phyloP scores from a whole-genome alignment of 1,140 invertebrate genomes.

The Anoplolepis gracilipes region DNA sequence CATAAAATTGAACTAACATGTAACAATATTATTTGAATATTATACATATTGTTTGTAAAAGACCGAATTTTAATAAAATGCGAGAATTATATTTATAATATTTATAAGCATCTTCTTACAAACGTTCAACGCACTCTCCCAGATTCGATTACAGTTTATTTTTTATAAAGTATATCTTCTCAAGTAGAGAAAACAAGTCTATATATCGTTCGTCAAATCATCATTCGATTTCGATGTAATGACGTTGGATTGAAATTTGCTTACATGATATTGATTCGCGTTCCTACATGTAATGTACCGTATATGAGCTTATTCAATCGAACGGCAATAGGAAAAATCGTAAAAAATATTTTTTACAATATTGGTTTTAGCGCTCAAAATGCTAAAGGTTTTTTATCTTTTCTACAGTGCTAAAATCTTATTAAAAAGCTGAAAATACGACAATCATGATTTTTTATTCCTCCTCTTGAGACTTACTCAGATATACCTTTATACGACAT shows the following conservation, averaged over 20 bases:
- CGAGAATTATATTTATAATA: background rate
- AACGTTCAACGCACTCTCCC: too few species aligned
- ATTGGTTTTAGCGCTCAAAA: too few species aligned
- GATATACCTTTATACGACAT: too few species aligned
- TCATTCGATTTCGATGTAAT: background rate
- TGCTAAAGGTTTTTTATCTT: too few species aligned
- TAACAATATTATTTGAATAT: constrained; percentile 1
- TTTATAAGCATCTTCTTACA: background rate
- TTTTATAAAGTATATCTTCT: background rate
- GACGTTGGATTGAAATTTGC: background rate
- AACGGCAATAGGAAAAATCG: too few species aligned
- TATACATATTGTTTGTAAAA: background rate
- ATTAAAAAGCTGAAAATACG: too few species aligned
- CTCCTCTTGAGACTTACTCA: too few species aligned
- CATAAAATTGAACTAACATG: background rate
- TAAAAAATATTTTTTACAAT: too few species aligned
- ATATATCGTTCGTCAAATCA: background rate
- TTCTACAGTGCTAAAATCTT: too few species aligned
- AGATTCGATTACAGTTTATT: background rate
- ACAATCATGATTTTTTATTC: too few species aligned
- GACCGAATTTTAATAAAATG: background rate
- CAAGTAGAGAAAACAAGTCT: background rate
- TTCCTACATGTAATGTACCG: background rate
- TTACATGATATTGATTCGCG: background rate
- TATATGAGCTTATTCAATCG: constrained; percentile 51